Evolutionary conservation across 2,888 invertebrate species (phyloP).

Genomic region (Eupsilia transversa): DNA sequence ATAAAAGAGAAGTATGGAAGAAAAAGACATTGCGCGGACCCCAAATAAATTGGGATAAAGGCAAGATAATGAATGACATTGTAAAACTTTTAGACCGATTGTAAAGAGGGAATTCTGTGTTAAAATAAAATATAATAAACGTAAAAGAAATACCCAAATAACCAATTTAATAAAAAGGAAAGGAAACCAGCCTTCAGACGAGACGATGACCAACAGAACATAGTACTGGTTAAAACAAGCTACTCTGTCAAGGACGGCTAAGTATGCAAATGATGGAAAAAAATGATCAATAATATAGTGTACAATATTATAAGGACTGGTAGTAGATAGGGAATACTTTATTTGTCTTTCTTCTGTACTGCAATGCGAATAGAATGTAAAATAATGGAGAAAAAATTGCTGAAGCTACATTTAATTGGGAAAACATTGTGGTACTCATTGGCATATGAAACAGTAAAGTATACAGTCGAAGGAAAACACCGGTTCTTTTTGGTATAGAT

Average conservation of each 20-base stretch:
- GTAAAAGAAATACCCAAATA: neutral
- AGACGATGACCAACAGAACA: too few species aligned
- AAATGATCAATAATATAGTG: too few species aligned
- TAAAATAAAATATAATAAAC: neutral
- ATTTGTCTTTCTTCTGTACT: too few species aligned
- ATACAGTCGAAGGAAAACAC: neutral
- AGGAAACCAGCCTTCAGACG: neutral
- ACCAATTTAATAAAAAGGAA: neutral
- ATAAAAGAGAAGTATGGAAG: neutral
- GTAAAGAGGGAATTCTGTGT: neutral
- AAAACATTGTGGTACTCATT: neutral
- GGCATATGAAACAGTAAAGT: neutral
- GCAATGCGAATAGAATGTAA: neutral
- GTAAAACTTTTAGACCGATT: neutral
- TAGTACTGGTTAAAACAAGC: too few species aligned
- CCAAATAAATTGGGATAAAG: neutral
- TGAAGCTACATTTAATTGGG: neutral
- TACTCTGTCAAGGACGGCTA: too few species aligned
- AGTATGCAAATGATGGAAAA: too few species aligned
- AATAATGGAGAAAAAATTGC: neutral
- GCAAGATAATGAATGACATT: neutral
- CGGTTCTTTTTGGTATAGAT: neutral
- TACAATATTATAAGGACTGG: too few species aligned
- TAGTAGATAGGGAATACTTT: too few species aligned
- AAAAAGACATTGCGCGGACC: neutral